Conservation (phyloP, 2,888 invertebrate genomes). For the Nezara viridula region DNA sequence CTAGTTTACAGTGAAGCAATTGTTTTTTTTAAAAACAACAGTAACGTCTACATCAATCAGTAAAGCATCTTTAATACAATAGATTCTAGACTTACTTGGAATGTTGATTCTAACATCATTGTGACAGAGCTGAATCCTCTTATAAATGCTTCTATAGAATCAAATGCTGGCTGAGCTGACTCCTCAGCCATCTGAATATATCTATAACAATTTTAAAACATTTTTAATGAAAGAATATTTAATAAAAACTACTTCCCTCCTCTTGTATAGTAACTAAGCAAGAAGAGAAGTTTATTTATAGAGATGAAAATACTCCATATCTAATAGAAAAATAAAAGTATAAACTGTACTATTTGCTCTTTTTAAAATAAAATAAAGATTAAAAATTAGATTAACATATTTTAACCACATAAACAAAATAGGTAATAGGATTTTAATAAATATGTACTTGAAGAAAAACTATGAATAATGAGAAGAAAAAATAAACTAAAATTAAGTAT, state of each 20-base stretch:
- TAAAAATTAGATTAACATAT: too few species aligned
- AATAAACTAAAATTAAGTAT: too few species aligned
- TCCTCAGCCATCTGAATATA: constrained; percentile 93
- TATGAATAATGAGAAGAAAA: too few species aligned
- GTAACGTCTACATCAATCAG: not conserved
- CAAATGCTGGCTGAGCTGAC: constrained; percentile 91
- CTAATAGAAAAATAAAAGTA: too few species aligned
- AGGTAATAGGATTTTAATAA: too few species aligned
- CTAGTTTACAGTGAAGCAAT: too few species aligned
- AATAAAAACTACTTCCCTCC: not conserved
- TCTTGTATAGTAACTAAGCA: not conserved
- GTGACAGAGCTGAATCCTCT: constrained; percentile 93
- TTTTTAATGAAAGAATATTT: not conserved
- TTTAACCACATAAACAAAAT: too few species aligned
- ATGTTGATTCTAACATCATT: constrained; percentile 97
- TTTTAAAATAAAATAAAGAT: too few species aligned
- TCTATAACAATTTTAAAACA: constrained; percentile 69
- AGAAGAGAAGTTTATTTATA: too few species aligned
- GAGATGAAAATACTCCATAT: not conserved
- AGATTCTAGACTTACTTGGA: constrained; percentile 57
- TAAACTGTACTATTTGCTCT: too few species aligned
- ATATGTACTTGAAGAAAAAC: too few species aligned
- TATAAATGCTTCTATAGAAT: constrained; percentile 93
- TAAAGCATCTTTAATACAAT: not conserved
- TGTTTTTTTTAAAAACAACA: too few species aligned